These are phyloP conservation scores for Catocala sponsa DNA, from an alignment of 2,888 invertebrate genomes.

Conservation along the genomic window DNA sequence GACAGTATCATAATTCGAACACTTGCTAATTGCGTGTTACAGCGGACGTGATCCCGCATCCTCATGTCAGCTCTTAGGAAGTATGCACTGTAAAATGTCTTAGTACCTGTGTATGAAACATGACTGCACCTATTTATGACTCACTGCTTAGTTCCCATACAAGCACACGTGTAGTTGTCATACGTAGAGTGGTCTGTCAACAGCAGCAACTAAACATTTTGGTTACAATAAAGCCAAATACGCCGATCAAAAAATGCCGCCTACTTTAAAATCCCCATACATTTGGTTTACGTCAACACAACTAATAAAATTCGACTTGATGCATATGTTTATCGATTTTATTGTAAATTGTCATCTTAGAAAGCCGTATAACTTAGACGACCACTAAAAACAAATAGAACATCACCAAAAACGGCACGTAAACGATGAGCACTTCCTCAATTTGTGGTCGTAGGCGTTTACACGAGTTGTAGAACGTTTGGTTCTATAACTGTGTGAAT, in stretches of 20 bases:
- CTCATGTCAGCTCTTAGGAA: slow-evolving; percentile 39
- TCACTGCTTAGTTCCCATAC: too few relatives aligned
- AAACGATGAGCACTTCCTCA: slow-evolving; percentile 43
- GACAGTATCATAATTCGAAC: slow-evolving; percentile 38
- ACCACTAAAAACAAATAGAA: slow-evolving; percentile 32
- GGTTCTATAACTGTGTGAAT: slow-evolving; percentile 27
- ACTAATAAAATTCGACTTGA: slow-evolving; percentile 8
- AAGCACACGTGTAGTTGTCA: too few relatives aligned
- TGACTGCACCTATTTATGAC: neutral
- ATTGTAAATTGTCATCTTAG: slow-evolving; percentile 12
- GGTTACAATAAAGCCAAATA: neutral
- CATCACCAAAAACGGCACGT: slow-evolving; percentile 41
- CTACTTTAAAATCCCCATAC: slow-evolving; percentile 5
- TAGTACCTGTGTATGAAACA: slow-evolving; percentile 26
- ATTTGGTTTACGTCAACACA: slow-evolving; percentile 15
- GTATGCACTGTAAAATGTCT: slow-evolving; percentile 38
- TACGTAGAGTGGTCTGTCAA: too few relatives aligned
- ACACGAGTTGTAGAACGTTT: slow-evolving; percentile 31
- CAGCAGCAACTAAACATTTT: too few relatives aligned
- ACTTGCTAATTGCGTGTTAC: slow-evolving; percentile 32
- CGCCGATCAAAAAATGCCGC: slow-evolving; percentile 3
- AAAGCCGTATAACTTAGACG: slow-evolving; percentile 21
- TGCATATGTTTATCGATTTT: slow-evolving; percentile 20
- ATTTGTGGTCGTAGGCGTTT: slow-evolving; percentile 46
- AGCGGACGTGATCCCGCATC: slow-evolving; percentile 28